These are phyloP conservation scores for Pomacea maculata DNA, from an alignment of 1,140 invertebrate species.

Conservation along the genomic window DNA sequence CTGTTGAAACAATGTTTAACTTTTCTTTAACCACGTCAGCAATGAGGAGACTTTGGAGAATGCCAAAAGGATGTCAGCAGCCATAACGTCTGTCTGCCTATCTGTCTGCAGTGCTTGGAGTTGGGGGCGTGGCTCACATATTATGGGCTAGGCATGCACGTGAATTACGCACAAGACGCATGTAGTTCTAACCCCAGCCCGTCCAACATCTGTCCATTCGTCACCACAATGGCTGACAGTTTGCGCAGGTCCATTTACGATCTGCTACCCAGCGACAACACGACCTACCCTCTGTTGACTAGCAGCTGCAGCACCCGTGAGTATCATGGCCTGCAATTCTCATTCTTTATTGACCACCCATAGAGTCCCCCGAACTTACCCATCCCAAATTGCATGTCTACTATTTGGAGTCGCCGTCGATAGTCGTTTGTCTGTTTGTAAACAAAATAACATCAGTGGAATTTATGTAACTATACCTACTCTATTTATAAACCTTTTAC, in stretches of 20 bases:
- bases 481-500: no score
- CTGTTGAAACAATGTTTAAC: background rate
- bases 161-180: background rate
- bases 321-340: background rate
- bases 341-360: no score
- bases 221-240: background rate
- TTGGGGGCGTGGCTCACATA: background rate
- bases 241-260: background rate
- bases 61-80: no score
- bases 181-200: background rate
- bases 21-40: background rate
- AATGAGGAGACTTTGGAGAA: no score
- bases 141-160: background rate
- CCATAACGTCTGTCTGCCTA: background rate
- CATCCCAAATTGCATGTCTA: no score
- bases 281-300: background rate
- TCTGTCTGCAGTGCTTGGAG: background rate
- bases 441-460: no score
- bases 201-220: conserved; percentile 3
- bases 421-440: no score
- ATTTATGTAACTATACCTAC: no score
- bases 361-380: no score
- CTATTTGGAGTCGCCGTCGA: no score
- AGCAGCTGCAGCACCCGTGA: background rate
- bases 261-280: background rate